Evolutionary conservation across 2,888 invertebrate species (phyloP), one percentile per base, ranked within the genome.

Genomic region (Epistrophe eligans): DNA sequence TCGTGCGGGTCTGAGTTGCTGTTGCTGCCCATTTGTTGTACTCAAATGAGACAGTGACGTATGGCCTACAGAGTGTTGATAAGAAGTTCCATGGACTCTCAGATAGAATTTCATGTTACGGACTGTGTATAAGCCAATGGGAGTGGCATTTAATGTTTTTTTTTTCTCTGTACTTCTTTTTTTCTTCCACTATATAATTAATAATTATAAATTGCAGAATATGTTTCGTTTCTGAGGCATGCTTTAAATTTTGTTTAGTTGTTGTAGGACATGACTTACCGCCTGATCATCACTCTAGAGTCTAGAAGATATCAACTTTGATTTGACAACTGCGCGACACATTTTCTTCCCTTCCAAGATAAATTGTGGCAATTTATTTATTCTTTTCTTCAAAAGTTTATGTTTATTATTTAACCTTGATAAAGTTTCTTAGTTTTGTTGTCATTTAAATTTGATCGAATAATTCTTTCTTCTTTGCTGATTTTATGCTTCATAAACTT

Each of bases 1-100:
- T 83, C 79, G 83, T 87, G 83, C 87, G 79, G 83, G 83, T 64
- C 66, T 71, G 66, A 57, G 70, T 64, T 79, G 83, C 76, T 82
- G 70, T 64, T 79, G 83, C 76, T 82, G 64, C 74, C 79, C 82
- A 87, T 87, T 87, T 87, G 72, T 87, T 87, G 83, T 76, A 72
- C 74, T 83, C 79, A 87, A 87, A 87, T 87, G 79, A 87, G 83
- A 82, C 83, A 87, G 87, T 87, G 87, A 87, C 87, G 83, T 87
- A 87, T 87, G 87, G 87, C 76, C 58, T 67, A 77, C 11, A 67
- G 73, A 81, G 85, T 85, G 85, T 81, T 87, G 87, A 87, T 87
- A 87, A 87, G 82, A 71, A 66, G 74, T 73, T 79, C 71, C 62
- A 74, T 62, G 60, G 52, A 66, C 74, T 38, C 71, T 66, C 71